These are phyloP conservation scores for Rhineura floridana DNA, from an alignment of 2,113 vertebrate species.

Conservation along the genomic window DNA sequence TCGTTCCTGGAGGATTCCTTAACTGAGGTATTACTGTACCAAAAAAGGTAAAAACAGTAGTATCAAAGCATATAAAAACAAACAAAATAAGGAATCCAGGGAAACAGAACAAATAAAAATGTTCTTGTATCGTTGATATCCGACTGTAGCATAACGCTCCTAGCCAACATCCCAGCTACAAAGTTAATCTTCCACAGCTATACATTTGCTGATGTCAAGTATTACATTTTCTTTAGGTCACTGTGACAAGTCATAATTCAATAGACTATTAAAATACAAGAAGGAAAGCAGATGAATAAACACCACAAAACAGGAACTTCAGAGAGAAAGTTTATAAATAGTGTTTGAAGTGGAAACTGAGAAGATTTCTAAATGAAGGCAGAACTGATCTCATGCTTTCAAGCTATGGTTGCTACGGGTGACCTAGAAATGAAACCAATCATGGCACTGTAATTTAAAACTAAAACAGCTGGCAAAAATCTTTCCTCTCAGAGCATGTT, in stretches of 20 bases:
- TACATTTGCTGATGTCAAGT: background rate
- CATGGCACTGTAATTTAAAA: constrained; percentile 77
- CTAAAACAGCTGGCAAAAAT: constrained; percentile 77
- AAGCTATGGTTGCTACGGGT: constrained; percentile 74
- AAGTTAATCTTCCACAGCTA: background rate
- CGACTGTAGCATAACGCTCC: background rate
- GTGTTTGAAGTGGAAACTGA: constrained; percentile 49
- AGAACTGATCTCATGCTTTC: constrained; percentile 50
- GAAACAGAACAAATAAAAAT: no score
- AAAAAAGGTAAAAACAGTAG: no score
- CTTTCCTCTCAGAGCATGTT: constrained; percentile 70
- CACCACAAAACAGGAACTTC: background rate
- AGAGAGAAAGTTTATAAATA: constrained; percentile 24
- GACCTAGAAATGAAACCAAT: constrained; percentile 77
- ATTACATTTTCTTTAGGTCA: background rate
- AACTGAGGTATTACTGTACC: no score
- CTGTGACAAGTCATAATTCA: background rate
- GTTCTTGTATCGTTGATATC: no score
- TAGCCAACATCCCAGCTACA: background rate
- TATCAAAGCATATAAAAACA: no score
- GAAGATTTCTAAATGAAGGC: constrained; percentile 53
- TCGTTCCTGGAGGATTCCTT: no score
- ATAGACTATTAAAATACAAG: background rate
- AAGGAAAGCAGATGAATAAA: constrained; percentile 9
- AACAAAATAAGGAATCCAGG: no score